Base-by-base conservation (phyloP, 2,888 invertebrate species). In the Lordiphosa fenestrarum region DNA sequence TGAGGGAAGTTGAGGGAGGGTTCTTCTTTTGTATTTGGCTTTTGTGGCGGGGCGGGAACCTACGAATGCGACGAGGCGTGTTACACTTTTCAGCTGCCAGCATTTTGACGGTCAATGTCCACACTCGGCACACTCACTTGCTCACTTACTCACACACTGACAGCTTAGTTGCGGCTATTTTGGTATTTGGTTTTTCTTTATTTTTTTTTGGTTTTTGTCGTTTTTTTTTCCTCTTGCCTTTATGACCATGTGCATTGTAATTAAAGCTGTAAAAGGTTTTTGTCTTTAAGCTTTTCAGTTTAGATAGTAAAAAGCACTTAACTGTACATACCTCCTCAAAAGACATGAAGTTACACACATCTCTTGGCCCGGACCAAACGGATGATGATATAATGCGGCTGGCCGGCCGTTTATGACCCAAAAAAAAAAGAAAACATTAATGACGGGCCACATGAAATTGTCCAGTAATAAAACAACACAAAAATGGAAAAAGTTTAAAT, bases 191-290 rank as follows among this genome's bases (percentile, higher is more conserved):
- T 58, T 42, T 52, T 33, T 39, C 21, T 23, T 15, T 47, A 36
- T 30, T 15, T 47, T 23, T 15, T 39, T 41, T 68, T 46, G n/a
- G n/a, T n/a, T n/a, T n/a, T n/a, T n/a, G n/a, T n/a, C n/a, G n/a
- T n/a, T n/a, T n/a, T n/a, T n/a, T n/a, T n/a, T 48, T 44, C 21
- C 39, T 53, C 33, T 42, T 46, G 61, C 57, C 58, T 64, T 60
- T 70, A 67, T 59, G 60, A 40, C 52, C 48, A 59, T 56, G 53
- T 55, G 69, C 62, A 57, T 61, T 68, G 69, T 73, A 80, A 80
- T 76, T 76, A 80, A 76, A 71, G 71, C 61, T 60, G 65, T 63
- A 71, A 71, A 73, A 59, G 60, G 62, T 73, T 69, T 63, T 68
- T 51, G 59, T 66, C 59, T 72, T 74, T 53, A 63, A 66, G 54